Evolutionary conservation across 2,113 vertebrate genomes (phyloP).

Genomic region (Marmota flaviventris): DNA sequence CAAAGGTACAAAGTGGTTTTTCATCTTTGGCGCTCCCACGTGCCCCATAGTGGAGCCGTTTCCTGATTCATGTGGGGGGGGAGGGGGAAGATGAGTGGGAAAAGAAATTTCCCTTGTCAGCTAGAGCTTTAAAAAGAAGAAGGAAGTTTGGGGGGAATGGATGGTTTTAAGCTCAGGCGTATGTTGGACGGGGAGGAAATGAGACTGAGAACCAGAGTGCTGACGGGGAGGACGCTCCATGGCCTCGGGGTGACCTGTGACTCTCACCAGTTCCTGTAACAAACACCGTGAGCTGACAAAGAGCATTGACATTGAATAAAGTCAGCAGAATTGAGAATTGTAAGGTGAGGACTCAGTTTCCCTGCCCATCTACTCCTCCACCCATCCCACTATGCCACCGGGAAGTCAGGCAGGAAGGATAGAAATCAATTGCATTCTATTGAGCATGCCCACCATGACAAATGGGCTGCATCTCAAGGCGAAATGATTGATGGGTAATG

Average conservation of each 20-base stretch:
- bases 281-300: conserved; percentile 27
- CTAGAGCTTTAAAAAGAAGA: conserved; percentile 76
- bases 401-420: background rate
- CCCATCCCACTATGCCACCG: background rate
- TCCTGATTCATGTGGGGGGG: background rate
- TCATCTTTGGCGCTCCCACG: background rate
- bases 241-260: conserved; percentile 62
- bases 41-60: background rate
- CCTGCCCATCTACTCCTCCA: background rate
- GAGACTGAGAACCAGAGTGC: conserved; percentile 64
- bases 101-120: conserved; percentile 70
- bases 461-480: background rate
- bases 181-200: conserved; percentile 72
- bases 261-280: conserved; percentile 62
- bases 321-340: conserved; percentile 32
- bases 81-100: background rate
- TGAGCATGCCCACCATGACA: background rate
- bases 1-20: background rate
- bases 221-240: background rate
- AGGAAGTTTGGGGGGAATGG: conserved; percentile 67
- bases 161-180: conserved; percentile 47
- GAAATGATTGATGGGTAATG: background rate
- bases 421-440: background rate
- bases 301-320: background rate
- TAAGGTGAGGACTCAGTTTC: background rate